phyloP scores from a whole-genome alignment of 2,113 vertebrate genomes.

The Melanerpes formicivorus region DNA sequence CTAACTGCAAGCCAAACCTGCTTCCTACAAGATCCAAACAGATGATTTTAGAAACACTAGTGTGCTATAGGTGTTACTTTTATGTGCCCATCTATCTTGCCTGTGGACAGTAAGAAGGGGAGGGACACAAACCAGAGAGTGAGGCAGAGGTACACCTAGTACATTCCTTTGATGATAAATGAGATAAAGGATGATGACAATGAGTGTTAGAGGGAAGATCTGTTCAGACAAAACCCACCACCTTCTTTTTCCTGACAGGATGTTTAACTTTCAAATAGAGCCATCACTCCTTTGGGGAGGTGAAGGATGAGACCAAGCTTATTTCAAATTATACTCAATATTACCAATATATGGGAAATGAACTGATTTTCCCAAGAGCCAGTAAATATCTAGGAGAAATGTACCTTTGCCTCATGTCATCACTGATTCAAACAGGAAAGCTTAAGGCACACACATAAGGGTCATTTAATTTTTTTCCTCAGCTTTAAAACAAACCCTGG shows the following conservation, averaged over 20 bases:
- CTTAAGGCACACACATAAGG: neutral
- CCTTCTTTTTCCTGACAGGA: neutral
- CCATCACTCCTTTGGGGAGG: neutral
- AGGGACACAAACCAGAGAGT: neutral
- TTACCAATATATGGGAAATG: neutral
- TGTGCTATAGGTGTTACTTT: neutral
- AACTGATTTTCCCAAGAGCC: neutral
- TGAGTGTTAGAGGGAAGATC: rapidly evolving
- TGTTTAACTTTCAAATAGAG: neutral
- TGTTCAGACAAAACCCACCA: neutral
- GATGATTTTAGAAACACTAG: neutral
- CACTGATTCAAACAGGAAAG: neutral
- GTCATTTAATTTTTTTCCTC: neutral
- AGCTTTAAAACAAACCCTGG: neutral
- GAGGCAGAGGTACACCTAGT: neutral
- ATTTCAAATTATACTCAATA: neutral
- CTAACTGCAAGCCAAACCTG: neutral
- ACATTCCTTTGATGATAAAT: neutral
- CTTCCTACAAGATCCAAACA: neutral
- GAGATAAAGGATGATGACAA: no score
- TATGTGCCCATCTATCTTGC: neutral
- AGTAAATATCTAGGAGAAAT: neutral
- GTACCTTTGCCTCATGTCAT: neutral
- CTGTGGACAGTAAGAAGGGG: neutral
- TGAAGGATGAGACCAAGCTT: neutral